These are phyloP conservation scores for Brenthis hecate DNA, from an alignment of 2,888 invertebrate species.

Conservation along the genomic window DNA sequence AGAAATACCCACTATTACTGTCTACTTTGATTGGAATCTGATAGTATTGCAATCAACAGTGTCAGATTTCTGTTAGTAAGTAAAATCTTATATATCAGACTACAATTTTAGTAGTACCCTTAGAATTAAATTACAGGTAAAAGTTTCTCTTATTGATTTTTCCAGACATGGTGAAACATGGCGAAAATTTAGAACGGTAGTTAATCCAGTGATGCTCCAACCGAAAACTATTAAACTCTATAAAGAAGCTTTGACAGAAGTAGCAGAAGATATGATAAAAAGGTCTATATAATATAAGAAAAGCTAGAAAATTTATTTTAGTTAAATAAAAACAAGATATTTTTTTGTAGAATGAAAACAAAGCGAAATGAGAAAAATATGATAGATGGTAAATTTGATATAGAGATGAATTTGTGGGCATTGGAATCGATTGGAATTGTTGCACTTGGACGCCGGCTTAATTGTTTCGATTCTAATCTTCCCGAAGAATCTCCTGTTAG, in stretches of 20 bases:
- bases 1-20: no score
- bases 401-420: constrained; percentile 84
- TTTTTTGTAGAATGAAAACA: constrained; percentile 72
- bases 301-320: not conserved
- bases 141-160: constrained; percentile 7
- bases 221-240: constrained; percentile 87
- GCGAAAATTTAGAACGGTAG: constrained; percentile 88
- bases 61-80: no score
- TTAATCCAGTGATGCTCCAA: constrained; percentile 89
- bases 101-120: no score
- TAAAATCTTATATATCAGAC: no score
- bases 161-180: constrained; percentile 89
- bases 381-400: constrained; percentile 79
- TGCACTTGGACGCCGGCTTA: constrained; percentile 63
- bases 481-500: constrained; percentile 60
- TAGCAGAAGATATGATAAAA: constrained; percentile 83
- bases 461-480: constrained; percentile 60
- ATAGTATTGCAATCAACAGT: no score
- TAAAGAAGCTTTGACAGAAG: constrained; percentile 83
- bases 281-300: constrained; percentile 16
- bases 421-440: constrained; percentile 80
- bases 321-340: no score
- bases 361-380: constrained; percentile 76
- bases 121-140: no score
- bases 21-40: no score